A percentile compares a stretch with the other conserved stretches of the same genome.
phyloP scores from a whole-genome alignment of 1,140 invertebrate genomes.

The Solenopsis fugax region DNA sequence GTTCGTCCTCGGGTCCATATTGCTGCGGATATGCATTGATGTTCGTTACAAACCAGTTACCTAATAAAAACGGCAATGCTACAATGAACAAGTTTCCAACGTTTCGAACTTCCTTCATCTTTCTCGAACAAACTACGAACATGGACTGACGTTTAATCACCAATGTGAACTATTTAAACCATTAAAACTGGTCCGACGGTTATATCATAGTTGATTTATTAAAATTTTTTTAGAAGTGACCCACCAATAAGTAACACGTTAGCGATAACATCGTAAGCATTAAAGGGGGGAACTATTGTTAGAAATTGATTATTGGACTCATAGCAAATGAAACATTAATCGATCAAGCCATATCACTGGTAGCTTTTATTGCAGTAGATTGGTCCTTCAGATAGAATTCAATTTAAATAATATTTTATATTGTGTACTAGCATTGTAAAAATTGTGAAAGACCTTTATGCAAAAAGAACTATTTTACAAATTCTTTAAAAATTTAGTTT shows the following conservation, averaged over 20 bases:
- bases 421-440: no score
- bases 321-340: background rate
- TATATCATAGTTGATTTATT: no score
- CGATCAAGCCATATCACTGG: background rate
- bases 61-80: background rate
- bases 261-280: background rate
- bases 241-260: no score
- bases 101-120: slow-evolving; percentile 6
- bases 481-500: no score
- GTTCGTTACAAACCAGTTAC: background rate
- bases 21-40: background rate
- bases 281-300: slow-evolving; percentile 18
- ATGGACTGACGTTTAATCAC: background rate
- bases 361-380: background rate
- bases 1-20: no score
- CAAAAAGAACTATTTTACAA: no score
- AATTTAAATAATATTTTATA: background rate
- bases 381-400: background rate
- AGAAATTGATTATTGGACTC: background rate
- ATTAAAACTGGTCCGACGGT: no score
- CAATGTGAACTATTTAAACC: background rate
- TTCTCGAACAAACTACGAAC: background rate
- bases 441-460: no score
- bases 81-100: background rate
- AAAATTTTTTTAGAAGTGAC: no score